Conservation (phyloP, 1,140 invertebrate genomes). For the Sinonovacula constricta region DNA sequence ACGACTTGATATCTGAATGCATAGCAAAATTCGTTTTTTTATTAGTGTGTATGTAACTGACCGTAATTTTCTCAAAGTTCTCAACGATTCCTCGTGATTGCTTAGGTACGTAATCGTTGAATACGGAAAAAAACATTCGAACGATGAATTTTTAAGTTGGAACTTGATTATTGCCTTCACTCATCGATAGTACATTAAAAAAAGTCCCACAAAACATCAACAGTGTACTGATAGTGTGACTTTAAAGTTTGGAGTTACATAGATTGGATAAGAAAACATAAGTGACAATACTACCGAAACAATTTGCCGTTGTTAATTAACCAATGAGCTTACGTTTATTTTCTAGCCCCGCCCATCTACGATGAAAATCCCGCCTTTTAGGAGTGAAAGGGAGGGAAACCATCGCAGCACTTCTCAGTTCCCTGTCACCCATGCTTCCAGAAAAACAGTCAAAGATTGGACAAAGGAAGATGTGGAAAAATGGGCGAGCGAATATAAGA, state of each 20-base stretch:
- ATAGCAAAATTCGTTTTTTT: not conserved
- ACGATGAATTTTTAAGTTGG: no score
- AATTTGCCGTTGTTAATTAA: no score
- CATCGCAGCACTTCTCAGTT: no score
- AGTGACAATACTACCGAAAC: no score
- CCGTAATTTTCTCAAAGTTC: not conserved
- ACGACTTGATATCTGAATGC: not conserved
- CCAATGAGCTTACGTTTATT: not conserved
- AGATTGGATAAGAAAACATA: no score
- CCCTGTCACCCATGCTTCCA: no score
- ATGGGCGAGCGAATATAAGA: slow-evolving; percentile 20
- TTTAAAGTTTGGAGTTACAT: no score
- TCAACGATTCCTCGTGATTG: not conserved
- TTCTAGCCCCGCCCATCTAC: not conserved
- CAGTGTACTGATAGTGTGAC: no score
- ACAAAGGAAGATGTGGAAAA: slow-evolving; percentile 3
- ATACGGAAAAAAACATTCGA: no score
- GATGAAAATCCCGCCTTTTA: not conserved
- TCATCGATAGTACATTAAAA: no score
- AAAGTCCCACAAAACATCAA: no score
- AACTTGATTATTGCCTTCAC: no score
- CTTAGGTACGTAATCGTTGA: not conserved
- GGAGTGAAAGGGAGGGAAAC: not conserved
- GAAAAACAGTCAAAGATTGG: slow-evolving; percentile 5
- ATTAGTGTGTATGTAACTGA: not conserved